Evolutionary conservation across 2,797 vertebrate species (phyloP), one percentile per base, ranked within the genome.

Genomic region (Arctocebus calabarensis): DNA sequence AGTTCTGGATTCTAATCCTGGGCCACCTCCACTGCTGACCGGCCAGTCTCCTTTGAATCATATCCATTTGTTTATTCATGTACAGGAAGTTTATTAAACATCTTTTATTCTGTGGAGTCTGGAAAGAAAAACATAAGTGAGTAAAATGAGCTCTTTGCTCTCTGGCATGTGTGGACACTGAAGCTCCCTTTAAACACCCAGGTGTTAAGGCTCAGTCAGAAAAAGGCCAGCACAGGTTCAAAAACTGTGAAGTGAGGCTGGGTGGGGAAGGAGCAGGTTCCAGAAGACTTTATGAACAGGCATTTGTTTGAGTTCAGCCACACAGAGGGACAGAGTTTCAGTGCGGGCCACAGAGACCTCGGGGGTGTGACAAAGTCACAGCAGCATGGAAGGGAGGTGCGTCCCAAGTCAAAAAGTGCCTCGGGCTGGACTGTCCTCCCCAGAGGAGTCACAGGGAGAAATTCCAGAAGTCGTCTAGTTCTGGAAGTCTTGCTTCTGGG

Each of bases 331-430:
- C 0, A 11, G 27, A 52, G 7, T 13, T 22, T 74, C 48, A 5
- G 3, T 8, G 52, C 23, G 14, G 0, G 17, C n/a, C 6, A 2
- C 0, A 19, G 29, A 55, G 19, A 7, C 10, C 0, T 22, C 2
- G 0, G 62, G 22, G 3, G 34, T 37, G 5, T 11, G 32, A 71
- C 37, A 7, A 23, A 32, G 11, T 9, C 34, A 0, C 0, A 3
- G 45, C 3, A 0, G 23, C 14, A 13, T 25, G 25, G 20, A 1
- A 23, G 55, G 27, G 23, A 29, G 34, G 5, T 4, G 0, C 1
- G 27, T 32, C 12, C 34, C 6, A 43, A 22, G 19, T 88, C 78
- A 11, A 0, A 0, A 3, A 34, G 34, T 45, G 3, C 62, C 25
- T 22, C 4, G 0, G 70, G 32, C 23, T 29, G 0, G 19, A 48